Conservation (phyloP, 1,140 invertebrate species). For the Sipha flava region DNA sequence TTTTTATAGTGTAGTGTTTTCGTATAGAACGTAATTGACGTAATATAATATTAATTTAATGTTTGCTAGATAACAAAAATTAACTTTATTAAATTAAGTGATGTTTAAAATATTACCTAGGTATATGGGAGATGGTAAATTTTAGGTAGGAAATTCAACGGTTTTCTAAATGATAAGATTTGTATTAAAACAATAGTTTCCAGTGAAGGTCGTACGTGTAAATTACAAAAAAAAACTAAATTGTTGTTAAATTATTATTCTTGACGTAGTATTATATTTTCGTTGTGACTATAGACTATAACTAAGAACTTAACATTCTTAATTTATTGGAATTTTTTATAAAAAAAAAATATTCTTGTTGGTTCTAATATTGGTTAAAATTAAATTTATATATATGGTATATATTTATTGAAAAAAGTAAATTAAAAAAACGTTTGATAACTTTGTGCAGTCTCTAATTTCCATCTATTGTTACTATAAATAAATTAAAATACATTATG, state of each 20-base stretch:
- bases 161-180: neutral
- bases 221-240: neutral
- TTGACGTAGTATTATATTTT: neutral
- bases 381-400: too few species aligned
- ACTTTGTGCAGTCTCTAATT: too few species aligned
- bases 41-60: neutral
- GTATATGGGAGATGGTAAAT: neutral
- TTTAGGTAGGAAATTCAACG: neutral
- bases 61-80: neutral
- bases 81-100: neutral
- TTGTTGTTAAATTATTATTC: neutral
- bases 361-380: too few species aligned
- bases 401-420: neutral
- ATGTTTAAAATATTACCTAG: neutral
- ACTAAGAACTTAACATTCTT: neutral
- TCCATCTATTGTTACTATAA: too few species aligned
- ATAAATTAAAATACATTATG: too few species aligned
- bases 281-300: neutral
- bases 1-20: neutral
- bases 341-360: too few species aligned
- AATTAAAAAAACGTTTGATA: neutral
- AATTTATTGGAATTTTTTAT: neutral
- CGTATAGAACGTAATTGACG: neutral
- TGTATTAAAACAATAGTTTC: constrained; percentile 17
- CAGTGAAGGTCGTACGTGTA: constrained; percentile 22